These are phyloP conservation scores for Vidua macroura DNA, from an alignment of 2,113 vertebrate species.

Conservation along the genomic window DNA sequence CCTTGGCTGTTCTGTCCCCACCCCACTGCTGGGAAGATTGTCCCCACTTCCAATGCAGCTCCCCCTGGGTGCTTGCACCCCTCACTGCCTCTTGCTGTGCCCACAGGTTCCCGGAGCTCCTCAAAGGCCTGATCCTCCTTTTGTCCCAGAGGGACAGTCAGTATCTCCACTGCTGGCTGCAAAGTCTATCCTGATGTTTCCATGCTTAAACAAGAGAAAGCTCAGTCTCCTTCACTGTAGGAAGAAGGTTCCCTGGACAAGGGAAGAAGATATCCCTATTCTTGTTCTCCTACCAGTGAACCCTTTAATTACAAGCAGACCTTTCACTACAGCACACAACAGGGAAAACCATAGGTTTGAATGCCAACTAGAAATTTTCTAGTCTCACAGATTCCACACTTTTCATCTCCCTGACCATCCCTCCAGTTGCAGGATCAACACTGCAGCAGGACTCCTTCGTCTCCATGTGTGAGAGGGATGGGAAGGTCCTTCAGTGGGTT, in stretches of 20 bases:
- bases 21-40: not conserved
- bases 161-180: not conserved
- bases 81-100: not conserved
- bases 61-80: not conserved
- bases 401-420: not conserved
- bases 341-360: not conserved
- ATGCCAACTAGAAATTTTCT: not conserved
- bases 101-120: not conserved
- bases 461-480: not conserved
- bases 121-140: not conserved
- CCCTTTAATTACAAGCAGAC: not conserved
- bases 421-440: not conserved
- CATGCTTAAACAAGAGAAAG: not conserved
- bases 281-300: not conserved
- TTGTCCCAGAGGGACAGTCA: not conserved
- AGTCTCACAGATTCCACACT: not conserved
- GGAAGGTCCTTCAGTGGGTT: not conserved
- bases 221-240: not conserved
- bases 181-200: not conserved
- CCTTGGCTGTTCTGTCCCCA: not conserved
- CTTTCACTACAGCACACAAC: not conserved
- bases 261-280: not conserved
- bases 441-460: rapidly evolving
- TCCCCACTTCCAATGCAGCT: not conserved
- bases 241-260: not conserved